Conservation (phyloP, 1,140 invertebrate species). For the Chelonus insularis region DNA sequence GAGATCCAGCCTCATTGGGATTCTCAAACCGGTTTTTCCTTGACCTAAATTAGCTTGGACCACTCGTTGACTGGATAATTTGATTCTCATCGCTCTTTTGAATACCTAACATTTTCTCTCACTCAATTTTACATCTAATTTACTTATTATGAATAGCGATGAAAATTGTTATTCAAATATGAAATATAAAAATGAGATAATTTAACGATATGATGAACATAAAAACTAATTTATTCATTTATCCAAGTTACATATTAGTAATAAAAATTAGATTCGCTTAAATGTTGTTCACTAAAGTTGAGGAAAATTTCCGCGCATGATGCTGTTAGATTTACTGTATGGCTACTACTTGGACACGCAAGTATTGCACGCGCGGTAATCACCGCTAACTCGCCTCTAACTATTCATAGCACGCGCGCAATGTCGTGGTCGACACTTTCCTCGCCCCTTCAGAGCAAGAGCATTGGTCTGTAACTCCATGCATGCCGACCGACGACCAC, state of each 20-base stretch:
- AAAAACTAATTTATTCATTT: too few species aligned
- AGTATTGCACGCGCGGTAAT: conserved; percentile 38
- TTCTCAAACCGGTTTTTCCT: conserved; percentile 40
- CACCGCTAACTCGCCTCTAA: conserved; percentile 43
- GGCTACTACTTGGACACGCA: conserved; percentile 27
- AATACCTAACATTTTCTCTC: conserved; percentile 22
- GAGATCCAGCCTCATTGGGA: conserved; percentile 14
- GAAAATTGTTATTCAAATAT: too few species aligned
- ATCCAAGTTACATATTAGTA: too few species aligned
- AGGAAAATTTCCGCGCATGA: neutral
- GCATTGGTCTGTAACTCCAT: conserved; percentile 28
- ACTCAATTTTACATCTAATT: neutral
- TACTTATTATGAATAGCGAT: neutral
- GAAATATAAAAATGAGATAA: too few species aligned
- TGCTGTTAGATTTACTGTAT: neutral
- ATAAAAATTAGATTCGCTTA: too few species aligned
- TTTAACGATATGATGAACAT: too few species aligned
- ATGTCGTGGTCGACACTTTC: conserved; percentile 42
- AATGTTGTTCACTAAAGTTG: neutral
- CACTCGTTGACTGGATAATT: conserved; percentile 18
- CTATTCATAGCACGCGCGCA: conserved; percentile 48
- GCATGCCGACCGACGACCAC: conserved; percentile 1
- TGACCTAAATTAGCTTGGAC: conserved; percentile 37
- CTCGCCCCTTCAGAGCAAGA: conserved; percentile 18
- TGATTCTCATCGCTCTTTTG: conserved; percentile 2